Percentiles rank a stretch among this genome's conserved stretches.
Conservation (phyloP, 2,113 vertebrate genomes). For the Aythya baeri region DNA sequence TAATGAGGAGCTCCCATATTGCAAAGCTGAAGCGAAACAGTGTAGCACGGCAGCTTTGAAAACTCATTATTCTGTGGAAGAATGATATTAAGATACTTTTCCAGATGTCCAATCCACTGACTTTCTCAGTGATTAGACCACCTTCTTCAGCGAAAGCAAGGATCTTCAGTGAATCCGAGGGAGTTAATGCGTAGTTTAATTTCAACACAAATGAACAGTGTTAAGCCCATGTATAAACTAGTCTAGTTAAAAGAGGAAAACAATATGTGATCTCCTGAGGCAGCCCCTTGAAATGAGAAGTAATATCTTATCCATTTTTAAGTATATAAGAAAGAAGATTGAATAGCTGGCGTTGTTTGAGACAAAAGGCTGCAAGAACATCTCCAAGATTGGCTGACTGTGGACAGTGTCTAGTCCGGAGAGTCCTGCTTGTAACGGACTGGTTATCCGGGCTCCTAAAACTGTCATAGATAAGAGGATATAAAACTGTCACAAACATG, state of each 20-base stretch:
- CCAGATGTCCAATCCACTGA: background rate
- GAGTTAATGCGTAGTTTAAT: background rate
- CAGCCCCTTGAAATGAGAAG: constrained; percentile 5
- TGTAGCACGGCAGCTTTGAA: background rate
- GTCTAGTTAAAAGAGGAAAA: constrained; percentile 20
- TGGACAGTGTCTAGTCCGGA: background rate
- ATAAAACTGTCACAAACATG: constrained; percentile 9
- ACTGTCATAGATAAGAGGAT: constrained; percentile 31
- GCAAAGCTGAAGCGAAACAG: background rate
- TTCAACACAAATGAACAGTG: background rate
- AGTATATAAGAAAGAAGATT: background rate
- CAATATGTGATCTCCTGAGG: constrained; percentile 27
- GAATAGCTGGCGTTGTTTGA: constrained; percentile 20
- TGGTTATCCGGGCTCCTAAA: constrained; percentile 40
- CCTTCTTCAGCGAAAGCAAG: background rate
- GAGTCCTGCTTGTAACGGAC: background rate
- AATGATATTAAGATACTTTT: background rate
- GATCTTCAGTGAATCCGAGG: background rate
- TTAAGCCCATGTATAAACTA: background rate
- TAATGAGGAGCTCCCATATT: background rate
- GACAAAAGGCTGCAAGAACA: background rate
- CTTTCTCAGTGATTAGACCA: background rate
- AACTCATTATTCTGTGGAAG: background rate
- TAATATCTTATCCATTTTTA: constrained; percentile 28
- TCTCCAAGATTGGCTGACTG: background rate